Evolutionary conservation across 2,888 invertebrate species (phyloP).

Genomic region (Heliconius ismenius): DNA sequence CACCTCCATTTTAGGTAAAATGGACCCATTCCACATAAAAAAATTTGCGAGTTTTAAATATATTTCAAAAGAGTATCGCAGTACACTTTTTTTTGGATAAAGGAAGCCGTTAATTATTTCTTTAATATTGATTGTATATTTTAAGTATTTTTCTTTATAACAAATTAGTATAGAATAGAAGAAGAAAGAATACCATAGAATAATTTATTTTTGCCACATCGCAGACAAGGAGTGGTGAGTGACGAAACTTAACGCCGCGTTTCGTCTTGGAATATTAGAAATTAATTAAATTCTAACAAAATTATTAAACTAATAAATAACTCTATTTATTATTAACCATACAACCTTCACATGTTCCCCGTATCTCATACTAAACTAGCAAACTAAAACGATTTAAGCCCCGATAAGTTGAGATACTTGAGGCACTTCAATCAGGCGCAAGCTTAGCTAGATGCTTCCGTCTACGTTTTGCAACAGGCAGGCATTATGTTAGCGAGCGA

Average conservation of each 20-base stretch:
- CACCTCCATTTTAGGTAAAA: constrained; percentile 18
- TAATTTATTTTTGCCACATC: too few relatives aligned
- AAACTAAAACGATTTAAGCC: constrained; percentile 10
- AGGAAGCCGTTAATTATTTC: neutral
- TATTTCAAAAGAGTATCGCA: neutral
- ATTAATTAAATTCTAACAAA: neutral
- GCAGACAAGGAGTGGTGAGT: too few relatives aligned
- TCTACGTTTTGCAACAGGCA: constrained; percentile 32
- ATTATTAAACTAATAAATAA: neutral
- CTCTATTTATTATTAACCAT: neutral
- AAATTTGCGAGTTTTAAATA: constrained; percentile 12
- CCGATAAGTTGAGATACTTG: constrained; percentile 13
- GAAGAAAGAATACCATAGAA: too few relatives aligned
- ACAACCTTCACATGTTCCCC: neutral
- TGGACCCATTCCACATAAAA: neutral
- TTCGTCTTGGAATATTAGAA: too few relatives aligned
- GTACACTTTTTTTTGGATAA: neutral
- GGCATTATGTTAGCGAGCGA: constrained; percentile 29
- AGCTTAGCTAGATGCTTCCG: constrained; percentile 23
- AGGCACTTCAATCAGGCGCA: constrained; percentile 12
- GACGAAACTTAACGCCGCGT: too few relatives aligned
- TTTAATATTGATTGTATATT: neutral
- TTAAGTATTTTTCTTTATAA: neutral
- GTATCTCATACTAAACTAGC: neutral
- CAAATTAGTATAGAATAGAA: too few relatives aligned